These are phyloP conservation scores for Argyra leucocephala DNA, from an alignment of 2,888 invertebrate genomes.

Conservation along the genomic window DNA sequence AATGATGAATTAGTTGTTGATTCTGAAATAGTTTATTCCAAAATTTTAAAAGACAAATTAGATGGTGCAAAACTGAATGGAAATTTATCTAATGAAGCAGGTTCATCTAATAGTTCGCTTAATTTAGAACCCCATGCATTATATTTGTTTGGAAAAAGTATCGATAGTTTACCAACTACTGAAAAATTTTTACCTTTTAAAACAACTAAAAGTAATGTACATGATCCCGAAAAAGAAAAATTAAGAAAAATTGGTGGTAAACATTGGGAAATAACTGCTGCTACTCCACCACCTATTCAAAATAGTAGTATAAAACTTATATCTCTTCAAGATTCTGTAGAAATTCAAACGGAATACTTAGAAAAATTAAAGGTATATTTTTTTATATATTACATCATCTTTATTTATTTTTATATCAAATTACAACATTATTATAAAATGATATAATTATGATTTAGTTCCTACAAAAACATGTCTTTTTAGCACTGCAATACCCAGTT, in stretches of 20 bases:
- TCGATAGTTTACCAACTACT: slow-evolving; percentile 21
- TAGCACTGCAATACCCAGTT: neutral
- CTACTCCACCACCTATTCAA: slow-evolving; percentile 39
- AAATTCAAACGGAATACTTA: slow-evolving; percentile 34
- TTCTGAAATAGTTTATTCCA: neutral
- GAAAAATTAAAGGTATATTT: slow-evolving; percentile 33
- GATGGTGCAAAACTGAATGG: slow-evolving; percentile 11
- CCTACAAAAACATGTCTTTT: neutral
- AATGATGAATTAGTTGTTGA: slow-evolving; percentile 27
- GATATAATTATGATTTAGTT: neutral
- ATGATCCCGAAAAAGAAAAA: slow-evolving; percentile 39
- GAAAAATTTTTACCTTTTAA: slow-evolving; percentile 38
- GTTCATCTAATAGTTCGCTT: slow-evolving; percentile 24
- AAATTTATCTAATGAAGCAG: neutral
- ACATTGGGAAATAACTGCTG: slow-evolving; percentile 41
- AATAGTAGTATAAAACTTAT: slow-evolving; percentile 34
- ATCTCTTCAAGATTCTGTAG: slow-evolving; percentile 36
- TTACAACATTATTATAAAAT: neutral
- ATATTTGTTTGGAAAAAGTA: slow-evolving; percentile 34
- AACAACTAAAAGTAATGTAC: slow-evolving; percentile 39
- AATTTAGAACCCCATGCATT: slow-evolving; percentile 35
- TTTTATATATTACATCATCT: neutral
- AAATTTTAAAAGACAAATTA: too few species aligned
- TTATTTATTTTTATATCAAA: slow-evolving; percentile 1
- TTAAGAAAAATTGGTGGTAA: slow-evolving; percentile 32